Conservation (phyloP, 1,140 invertebrate species). For the Heliothis subflexa region DNA sequence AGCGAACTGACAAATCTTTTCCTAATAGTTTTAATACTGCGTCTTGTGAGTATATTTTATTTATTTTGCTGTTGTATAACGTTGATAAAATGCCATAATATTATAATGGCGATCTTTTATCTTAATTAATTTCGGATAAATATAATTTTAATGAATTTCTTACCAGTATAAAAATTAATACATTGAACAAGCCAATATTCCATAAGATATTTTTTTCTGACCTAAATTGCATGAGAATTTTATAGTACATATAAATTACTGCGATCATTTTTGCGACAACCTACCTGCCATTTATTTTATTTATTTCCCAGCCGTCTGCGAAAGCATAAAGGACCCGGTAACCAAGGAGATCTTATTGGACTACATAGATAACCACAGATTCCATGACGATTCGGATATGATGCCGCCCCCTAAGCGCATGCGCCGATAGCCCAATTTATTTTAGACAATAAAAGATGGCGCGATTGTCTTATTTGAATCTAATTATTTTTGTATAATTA, state of each 20-base stretch:
- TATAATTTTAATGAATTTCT: too few species aligned
- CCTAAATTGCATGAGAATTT: neutral
- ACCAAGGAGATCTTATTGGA: conserved; percentile 92
- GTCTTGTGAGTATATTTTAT: conserved; percentile 86
- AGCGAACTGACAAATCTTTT: conserved; percentile 98
- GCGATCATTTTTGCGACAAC: too few species aligned
- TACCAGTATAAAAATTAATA: too few species aligned
- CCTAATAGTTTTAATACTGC: conserved; percentile 96
- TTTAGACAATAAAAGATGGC: conserved; percentile 13
- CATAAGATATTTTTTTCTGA: neutral
- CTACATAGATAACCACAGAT: conserved; percentile 90
- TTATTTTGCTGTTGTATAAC: neutral
- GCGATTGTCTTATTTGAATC: conserved; percentile 38
- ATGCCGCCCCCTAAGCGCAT: conserved; percentile 88
- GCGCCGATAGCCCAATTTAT: conserved; percentile 56
- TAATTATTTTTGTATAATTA: conserved; percentile 1
- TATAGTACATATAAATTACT: too few species aligned
- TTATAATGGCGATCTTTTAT: too few species aligned
- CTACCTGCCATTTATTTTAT: too few species aligned
- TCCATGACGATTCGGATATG: conserved; percentile 87
- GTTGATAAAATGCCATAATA: too few species aligned
- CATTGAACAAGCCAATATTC: too few species aligned
- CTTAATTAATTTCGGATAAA: too few species aligned
- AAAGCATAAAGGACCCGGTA: conserved; percentile 92
- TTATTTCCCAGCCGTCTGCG: conserved; percentile 87